Conservation (phyloP, 2,888 invertebrate genomes). For the Tolmerus cingulatus region DNA sequence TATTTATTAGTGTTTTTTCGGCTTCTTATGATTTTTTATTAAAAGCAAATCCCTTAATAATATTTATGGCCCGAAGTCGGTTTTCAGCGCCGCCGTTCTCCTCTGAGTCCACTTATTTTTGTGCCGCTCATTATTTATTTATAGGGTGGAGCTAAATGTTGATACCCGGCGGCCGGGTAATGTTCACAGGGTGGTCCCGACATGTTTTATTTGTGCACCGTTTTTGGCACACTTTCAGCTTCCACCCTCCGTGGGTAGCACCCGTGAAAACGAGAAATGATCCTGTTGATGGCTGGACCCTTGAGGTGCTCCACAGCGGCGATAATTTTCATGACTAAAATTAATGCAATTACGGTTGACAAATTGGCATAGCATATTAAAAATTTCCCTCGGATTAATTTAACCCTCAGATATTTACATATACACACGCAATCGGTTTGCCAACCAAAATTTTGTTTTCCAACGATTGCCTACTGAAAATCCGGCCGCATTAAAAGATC, state of each 20-base stretch:
- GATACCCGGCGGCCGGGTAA: neutral
- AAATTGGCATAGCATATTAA: neutral
- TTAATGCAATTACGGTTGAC: conserved; percentile 2
- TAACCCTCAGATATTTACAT: neutral
- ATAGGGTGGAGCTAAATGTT: neutral
- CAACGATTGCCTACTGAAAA: neutral
- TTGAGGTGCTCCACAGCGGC: neutral
- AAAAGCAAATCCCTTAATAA: conserved; percentile 18
- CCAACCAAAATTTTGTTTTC: neutral
- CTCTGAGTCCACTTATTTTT: conserved; percentile 8
- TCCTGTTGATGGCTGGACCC: neutral
- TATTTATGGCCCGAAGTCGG: neutral
- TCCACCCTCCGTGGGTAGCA: neutral
- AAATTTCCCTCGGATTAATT: neutral
- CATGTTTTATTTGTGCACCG: neutral
- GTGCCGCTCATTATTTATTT: conserved; percentile 21
- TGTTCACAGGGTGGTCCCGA: neutral
- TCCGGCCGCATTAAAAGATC: neutral
- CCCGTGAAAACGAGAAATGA: neutral
- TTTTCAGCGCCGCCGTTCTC: neutral
- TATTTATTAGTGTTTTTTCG: neutral
- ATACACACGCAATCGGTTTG: neutral
- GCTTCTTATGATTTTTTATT: conserved; percentile 3
- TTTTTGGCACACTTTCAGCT: neutral
- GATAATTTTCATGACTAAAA: neutral